Evolutionary conservation across 1,140 invertebrate species (phyloP).

Genomic region (Acromyrmex charruanus): DNA sequence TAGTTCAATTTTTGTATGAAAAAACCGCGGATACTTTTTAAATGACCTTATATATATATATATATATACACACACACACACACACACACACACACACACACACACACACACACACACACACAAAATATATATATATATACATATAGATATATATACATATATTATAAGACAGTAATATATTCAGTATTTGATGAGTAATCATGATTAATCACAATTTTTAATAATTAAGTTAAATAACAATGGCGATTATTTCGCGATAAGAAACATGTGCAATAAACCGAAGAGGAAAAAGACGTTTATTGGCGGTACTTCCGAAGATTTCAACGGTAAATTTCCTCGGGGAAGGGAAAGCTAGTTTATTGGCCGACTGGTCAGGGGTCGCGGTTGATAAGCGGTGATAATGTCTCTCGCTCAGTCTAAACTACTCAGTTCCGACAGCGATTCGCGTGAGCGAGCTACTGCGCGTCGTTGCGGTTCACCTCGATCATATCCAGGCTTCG

Average conservation of each 20-base stretch:
- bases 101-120: too few species aligned
- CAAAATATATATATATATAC: too few species aligned
- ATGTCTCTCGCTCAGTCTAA: constrained; percentile 48
- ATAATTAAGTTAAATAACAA: background rate
- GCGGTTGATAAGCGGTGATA: constrained; percentile 73
- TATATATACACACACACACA: too few species aligned
- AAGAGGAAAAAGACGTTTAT: background rate
- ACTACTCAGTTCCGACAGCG: constrained; percentile 71
- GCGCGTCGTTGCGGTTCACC: background rate
- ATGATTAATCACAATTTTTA: background rate
- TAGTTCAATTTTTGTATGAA: too few species aligned
- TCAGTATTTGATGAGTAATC: background rate
- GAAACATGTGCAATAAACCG: background rate
- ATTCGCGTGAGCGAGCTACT: constrained; percentile 48
- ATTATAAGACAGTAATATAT: background rate
- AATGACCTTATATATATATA: too few species aligned
- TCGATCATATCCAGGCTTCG: background rate
- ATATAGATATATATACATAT: background rate
- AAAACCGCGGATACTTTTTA: too few species aligned
- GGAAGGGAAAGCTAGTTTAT: background rate
- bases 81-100: too few species aligned
- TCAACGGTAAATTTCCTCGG: background rate
- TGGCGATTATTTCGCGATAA: background rate
- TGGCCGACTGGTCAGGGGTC: constrained; percentile 75
- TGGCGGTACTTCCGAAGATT: background rate